phyloP scores from a whole-genome alignment of 1,140 invertebrate genomes.

The Drosophila repletoides region DNA sequence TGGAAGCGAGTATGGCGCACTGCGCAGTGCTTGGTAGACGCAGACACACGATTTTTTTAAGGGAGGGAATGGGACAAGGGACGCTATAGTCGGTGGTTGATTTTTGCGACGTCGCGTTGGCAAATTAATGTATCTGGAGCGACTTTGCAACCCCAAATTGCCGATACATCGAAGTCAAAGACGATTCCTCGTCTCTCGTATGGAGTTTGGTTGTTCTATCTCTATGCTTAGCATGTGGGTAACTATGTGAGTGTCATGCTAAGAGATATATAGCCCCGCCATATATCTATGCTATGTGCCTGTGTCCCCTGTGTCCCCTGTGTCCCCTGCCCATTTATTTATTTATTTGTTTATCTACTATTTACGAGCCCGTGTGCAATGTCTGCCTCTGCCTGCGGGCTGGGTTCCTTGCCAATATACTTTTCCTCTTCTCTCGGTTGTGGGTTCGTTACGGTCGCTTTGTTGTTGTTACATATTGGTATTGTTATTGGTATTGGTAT shows the following conservation, averaged over 20 bases:
- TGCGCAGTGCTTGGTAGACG: conserved; percentile 36
- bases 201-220: conserved; percentile 15
- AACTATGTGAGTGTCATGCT: conserved; percentile 17
- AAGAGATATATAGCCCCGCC: conserved; percentile 70
- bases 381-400: conserved; percentile 1
- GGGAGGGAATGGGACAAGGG: conserved; percentile 6
- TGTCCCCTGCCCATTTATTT: conserved; percentile 28
- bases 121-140: conserved; percentile 68
- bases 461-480: conserved; percentile 56
- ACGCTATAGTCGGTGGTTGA: conserved; percentile 53
- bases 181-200: conserved; percentile 38
- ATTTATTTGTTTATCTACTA: conserved; percentile 79
- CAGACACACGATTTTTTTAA: too few species aligned
- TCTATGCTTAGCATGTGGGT: neutral
- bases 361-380: conserved; percentile 64
- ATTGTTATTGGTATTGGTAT: conserved; percentile 6
- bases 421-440: conserved; percentile 4
- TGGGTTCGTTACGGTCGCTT: conserved; percentile 59
- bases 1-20: conserved; percentile 24
- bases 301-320: neutral
- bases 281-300: conserved; percentile 52
- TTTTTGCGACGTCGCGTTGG: conserved; percentile 39
- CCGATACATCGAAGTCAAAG: conserved; percentile 51
- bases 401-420: conserved; percentile 21
- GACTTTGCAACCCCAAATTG: conserved; percentile 49